Percentiles rank a stretch among this genome's conserved stretches.
Conservation (phyloP, 2,113 vertebrate genomes). For the Crocuta crocuta region DNA sequence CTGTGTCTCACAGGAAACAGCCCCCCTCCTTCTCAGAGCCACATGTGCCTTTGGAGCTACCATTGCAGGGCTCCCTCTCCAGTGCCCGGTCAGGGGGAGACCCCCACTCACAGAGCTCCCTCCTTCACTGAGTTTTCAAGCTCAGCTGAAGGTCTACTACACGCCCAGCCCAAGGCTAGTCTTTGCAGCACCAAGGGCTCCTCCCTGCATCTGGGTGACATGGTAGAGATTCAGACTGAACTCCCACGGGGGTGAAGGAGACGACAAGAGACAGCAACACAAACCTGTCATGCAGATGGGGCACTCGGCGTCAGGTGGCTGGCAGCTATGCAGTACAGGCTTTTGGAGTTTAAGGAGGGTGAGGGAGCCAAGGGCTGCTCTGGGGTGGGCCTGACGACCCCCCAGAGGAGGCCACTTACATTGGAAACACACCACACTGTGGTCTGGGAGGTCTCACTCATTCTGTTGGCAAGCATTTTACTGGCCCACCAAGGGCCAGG, state of each 20-base stretch:
- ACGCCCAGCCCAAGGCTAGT: not conserved
- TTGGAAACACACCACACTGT: not conserved
- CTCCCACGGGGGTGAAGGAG: not conserved
- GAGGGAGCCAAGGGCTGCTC: not conserved
- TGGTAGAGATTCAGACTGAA: not conserved
- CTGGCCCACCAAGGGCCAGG: not conserved
- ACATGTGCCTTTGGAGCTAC: rapidly evolving
- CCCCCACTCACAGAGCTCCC: not conserved
- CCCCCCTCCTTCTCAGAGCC: too few relatives aligned
- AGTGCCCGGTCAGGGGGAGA: not conserved
- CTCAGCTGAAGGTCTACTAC: not conserved
- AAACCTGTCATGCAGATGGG: not conserved
- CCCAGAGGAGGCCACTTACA: not conserved
- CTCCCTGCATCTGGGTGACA: not conserved
- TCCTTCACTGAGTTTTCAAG: not conserved
- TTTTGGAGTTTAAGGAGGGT: not conserved
- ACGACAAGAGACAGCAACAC: not conserved
- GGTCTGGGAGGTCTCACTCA: not conserved
- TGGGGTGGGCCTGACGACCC: rapidly evolving
- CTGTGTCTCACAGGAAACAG: not conserved
- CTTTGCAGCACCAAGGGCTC: rapidly evolving
- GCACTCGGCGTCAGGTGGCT: not conserved
- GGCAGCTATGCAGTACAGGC: not conserved
- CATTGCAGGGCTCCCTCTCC: rapidly evolving
- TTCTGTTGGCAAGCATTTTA: rapidly evolving